phyloP scores from a whole-genome alignment of 2,797 vertebrate species.

The Pseudochirops corinnae region DNA sequence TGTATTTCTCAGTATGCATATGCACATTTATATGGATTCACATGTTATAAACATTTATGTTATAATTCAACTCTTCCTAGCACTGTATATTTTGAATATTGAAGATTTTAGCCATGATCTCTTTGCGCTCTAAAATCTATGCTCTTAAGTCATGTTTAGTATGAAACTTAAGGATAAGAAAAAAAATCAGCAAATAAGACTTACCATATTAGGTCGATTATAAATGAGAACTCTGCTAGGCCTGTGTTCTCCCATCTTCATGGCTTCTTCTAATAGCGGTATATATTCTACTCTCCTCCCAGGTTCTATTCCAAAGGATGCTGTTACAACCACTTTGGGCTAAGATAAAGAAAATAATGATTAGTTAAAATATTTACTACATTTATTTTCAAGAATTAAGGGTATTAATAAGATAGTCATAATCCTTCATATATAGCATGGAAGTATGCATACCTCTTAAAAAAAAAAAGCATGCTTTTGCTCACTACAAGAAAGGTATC shows the following conservation, averaged over 20 bases:
- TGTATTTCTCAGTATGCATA: background rate
- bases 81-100: background rate
- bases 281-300: conserved; percentile 93
- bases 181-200: conserved; percentile 51
- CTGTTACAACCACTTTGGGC: conserved; percentile 95
- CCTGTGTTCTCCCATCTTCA: conserved; percentile 89
- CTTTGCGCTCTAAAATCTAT: background rate
- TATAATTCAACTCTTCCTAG: conserved; percentile 5
- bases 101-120: conserved; percentile 31
- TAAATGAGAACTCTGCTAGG: conserved; percentile 94
- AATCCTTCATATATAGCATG: conserved; percentile 13
- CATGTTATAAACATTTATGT: background rate
- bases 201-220: conserved; percentile 93
- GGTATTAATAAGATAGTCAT: background rate
- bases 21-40: background rate
- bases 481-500: conserved; percentile 24
- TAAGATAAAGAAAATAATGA: conserved; percentile 79
- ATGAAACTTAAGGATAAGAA: background rate
- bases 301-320: conserved; percentile 96
- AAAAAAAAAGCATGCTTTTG: conserved; percentile 44
- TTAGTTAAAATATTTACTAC: background rate
- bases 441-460: background rate
- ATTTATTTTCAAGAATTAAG: conserved; percentile 2
- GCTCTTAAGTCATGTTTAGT: background rate
- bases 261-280: conserved; percentile 92